These are phyloP conservation scores for Camponotus vicinus DNA, from an alignment of 1,140 invertebrate species.

Conservation along the genomic window DNA sequence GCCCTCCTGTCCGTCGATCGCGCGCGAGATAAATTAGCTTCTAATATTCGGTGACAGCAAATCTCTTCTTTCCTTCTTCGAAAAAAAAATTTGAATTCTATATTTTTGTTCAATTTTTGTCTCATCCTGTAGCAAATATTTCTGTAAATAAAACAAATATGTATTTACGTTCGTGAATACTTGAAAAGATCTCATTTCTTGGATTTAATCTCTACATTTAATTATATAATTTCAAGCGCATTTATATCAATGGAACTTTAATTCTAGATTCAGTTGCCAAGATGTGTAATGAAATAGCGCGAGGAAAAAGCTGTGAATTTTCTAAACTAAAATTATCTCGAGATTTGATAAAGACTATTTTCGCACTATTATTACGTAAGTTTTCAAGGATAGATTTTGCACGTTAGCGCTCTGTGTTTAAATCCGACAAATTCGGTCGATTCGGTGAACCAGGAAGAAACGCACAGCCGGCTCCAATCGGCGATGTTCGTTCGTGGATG, in stretches of 20 bases:
- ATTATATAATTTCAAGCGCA: background rate
- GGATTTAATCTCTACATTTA: background rate
- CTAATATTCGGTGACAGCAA: slow-evolving; percentile 30
- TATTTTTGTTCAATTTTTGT: background rate
- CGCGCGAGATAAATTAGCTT: slow-evolving; percentile 58
- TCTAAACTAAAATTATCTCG: background rate
- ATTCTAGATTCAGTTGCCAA: background rate
- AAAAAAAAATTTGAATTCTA: background rate
- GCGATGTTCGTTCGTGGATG: slow-evolving; percentile 45
- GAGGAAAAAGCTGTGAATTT: background rate
- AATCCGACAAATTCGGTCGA: slow-evolving; percentile 26
- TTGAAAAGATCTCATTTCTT: background rate
- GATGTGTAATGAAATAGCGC: background rate
- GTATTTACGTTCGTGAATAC: background rate
- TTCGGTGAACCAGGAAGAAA: slow-evolving; percentile 35
- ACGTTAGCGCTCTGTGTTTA: slow-evolving; percentile 1
- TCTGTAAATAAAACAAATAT: background rate
- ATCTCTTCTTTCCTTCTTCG: background rate
- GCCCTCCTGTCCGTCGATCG: slow-evolving; percentile 56
- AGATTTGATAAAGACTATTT: background rate
- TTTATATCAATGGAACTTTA: background rate
- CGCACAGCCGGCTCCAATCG: slow-evolving; percentile 24
- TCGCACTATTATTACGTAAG: background rate
- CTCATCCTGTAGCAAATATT: background rate
- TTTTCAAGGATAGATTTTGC: background rate